phyloP scores from a whole-genome alignment of 2,888 invertebrate genomes.

The Limnephilus auricula region DNA sequence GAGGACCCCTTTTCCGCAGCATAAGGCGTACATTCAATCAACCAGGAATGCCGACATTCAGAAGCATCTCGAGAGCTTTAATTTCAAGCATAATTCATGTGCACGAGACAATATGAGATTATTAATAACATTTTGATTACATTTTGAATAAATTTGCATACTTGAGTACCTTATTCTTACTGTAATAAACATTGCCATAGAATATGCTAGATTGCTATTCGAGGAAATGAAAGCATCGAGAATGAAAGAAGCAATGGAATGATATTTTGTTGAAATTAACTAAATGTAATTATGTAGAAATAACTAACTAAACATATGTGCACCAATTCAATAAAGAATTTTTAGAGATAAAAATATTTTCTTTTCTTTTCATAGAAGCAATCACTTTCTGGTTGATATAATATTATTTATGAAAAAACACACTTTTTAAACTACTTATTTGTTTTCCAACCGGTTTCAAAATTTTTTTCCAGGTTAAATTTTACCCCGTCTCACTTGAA shows the following conservation, averaged over 20 bases:
- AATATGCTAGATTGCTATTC: background rate
- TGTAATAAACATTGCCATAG: background rate
- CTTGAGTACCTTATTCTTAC: background rate
- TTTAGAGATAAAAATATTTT: no score
- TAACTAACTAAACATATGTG: no score
- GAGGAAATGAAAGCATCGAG: background rate
- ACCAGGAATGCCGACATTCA: slow-evolving; percentile 38
- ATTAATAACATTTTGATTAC: slow-evolving; percentile 36
- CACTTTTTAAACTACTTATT: no score
- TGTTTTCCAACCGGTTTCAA: no score
- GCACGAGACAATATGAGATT: slow-evolving; percentile 33
- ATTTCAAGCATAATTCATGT: slow-evolving; percentile 8
- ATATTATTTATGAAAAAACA: no score
- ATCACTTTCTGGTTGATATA: no score
- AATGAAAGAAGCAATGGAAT: background rate
- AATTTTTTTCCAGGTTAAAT: no score
- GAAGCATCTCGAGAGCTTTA: slow-evolving; percentile 15
- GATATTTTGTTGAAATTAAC: no score
- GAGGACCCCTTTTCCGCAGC: slow-evolving; percentile 17
- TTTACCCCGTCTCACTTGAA: no score
- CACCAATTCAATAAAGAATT: no score
- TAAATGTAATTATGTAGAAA: no score
- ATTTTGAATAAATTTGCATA: slow-evolving; percentile 40
- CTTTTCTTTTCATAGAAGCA: no score
- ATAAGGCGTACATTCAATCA: slow-evolving; percentile 61